A percentile compares a stretch with the other conserved stretches of the same genome.
Conservation (phyloP, 1,140 invertebrate species). For the Armadillidium nasatum region DNA sequence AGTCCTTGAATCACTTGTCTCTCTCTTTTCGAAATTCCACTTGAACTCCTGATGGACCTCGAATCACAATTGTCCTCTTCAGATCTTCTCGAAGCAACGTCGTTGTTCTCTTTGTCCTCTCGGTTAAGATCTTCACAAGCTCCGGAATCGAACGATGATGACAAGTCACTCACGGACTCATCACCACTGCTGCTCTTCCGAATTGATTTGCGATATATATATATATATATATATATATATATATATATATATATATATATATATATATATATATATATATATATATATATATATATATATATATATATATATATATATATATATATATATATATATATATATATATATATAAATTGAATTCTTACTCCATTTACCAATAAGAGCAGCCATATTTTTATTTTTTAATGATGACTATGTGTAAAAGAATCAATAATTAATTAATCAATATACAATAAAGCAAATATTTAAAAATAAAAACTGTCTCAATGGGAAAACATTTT, state of each 20-base stretch:
- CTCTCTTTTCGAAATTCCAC: not conserved
- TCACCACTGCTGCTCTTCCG: not conserved
- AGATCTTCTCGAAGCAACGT: not conserved
- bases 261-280: conserved; percentile 5
- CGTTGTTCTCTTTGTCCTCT: not conserved
- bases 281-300: conserved; percentile 16
- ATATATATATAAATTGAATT: conserved; percentile 4
- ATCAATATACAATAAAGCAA: no score
- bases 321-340: conserved; percentile 11
- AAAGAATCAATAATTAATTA: no score
- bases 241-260: conserved; percentile 19
- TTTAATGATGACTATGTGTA: no score
- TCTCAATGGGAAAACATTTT: no score
- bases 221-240: conserved; percentile 24
- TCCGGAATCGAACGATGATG: not conserved
- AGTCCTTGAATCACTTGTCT: not conserved
- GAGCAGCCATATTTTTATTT: no score
- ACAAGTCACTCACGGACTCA: not conserved
- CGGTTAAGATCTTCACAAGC: not conserved
- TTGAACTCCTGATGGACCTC: not conserved
- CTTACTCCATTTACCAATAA: no score
- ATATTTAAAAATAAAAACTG: no score
- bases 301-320: conserved; percentile 23
- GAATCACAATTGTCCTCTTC: not conserved
- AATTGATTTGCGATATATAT: not conserved